Evolutionary conservation across 1,140 invertebrate genomes (phyloP).

Genomic region (Diorhabda elongata): DNA sequence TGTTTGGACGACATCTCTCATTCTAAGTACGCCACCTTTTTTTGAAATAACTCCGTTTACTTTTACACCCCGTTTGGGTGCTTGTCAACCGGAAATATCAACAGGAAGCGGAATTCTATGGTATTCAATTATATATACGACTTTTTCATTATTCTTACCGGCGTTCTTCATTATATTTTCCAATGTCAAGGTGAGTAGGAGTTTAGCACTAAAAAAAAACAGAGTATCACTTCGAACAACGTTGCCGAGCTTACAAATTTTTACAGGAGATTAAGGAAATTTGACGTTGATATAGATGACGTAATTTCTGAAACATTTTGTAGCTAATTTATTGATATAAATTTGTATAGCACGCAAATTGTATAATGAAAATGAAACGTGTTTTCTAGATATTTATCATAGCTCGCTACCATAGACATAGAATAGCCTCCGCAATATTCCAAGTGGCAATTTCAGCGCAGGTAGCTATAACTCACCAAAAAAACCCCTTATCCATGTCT

Average conservation of each 20-base stretch:
- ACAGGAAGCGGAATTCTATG: constrained; percentile 54
- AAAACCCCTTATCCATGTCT: constrained; percentile 68
- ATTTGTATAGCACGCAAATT: too few species aligned
- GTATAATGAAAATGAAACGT: too few species aligned
- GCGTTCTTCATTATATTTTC: constrained; percentile 65
- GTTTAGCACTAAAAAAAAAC: too few species aligned
- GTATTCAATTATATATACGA: constrained; percentile 62
- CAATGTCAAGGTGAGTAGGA: constrained; percentile 57
- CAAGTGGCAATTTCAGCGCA: constrained; percentile 79
- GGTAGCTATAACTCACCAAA: constrained; percentile 76
- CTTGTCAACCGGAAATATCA: constrained; percentile 64
- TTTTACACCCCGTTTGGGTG: constrained; percentile 56
- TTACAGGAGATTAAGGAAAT: too few species aligned
- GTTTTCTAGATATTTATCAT: constrained; percentile 64
- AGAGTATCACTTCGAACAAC: too few species aligned
- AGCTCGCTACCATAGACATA: constrained; percentile 73
- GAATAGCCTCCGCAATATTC: constrained; percentile 79
- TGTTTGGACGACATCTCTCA: constrained; percentile 52
- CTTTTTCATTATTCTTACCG: constrained; percentile 63
- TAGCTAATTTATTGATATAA: too few species aligned
- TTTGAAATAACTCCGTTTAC: constrained; percentile 50
- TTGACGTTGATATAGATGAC: too few species aligned
- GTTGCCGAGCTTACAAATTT: too few species aligned
- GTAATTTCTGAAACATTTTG: too few species aligned
- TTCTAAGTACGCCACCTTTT: constrained; percentile 46